A percentile compares a stretch with the other conserved stretches of the same genome.
These are phyloP conservation scores for Oryzaephilus surinamensis DNA, from an alignment of 1,140 invertebrate species.

Conservation along the genomic window DNA sequence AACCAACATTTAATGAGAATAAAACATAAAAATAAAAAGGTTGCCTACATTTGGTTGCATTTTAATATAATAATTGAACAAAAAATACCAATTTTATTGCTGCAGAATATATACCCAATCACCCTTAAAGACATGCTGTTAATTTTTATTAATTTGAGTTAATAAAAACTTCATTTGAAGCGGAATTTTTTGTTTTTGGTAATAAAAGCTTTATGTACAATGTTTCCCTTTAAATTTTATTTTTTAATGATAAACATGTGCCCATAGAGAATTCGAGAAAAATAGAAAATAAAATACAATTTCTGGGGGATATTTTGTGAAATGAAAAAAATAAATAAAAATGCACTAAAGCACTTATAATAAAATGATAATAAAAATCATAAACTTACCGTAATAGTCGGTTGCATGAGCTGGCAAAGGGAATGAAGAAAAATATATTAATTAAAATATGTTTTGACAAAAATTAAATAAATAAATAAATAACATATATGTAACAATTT, in stretches of 20 bases:
- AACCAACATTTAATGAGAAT: neutral
- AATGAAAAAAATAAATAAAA: neutral
- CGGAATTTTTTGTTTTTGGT: too few relatives aligned
- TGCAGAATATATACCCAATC: neutral
- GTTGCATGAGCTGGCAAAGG: constrained; percentile 86
- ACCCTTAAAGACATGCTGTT: constrained; percentile 4
- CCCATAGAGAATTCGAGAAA: constrained; percentile 3
- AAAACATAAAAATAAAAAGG: neutral
- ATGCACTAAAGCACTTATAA: neutral
- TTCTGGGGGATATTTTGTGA: neutral
- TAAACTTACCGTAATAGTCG: constrained; percentile 98
- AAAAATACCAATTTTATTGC: constrained; percentile 2
- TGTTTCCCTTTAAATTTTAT: constrained; percentile 1
- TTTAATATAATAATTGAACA: constrained; percentile 8
- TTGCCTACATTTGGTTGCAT: neutral
- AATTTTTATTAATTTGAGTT: too few relatives aligned
- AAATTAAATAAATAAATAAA: constrained; percentile 4
- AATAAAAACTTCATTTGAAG: too few relatives aligned
- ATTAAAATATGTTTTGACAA: constrained; percentile 11
- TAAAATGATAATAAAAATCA: constrained; percentile 46
- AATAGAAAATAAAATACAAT: constrained; percentile 13
- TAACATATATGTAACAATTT: too few relatives aligned
- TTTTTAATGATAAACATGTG: constrained; percentile 10
- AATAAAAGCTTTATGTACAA: neutral
- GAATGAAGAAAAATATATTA: constrained; percentile 52